Evolutionary conservation across 2,888 invertebrate genomes (phyloP).

Genomic region (Idaea straminata): DNA sequence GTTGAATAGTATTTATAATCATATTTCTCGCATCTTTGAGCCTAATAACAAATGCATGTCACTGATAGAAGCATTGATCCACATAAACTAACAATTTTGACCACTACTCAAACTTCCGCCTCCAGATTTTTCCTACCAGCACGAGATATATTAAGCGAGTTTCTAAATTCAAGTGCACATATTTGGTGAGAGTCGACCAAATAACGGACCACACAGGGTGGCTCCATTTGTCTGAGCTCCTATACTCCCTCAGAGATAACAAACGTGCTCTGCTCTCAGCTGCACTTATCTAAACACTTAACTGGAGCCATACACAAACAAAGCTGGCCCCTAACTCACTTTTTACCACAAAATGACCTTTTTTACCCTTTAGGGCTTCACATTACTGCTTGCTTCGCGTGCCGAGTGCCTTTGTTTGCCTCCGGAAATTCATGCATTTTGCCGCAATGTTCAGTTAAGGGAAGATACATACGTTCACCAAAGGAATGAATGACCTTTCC

Average conservation of each 20-base stretch:
- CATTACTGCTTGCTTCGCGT: slow-evolving; percentile 66
- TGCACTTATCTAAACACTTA: slow-evolving; percentile 80
- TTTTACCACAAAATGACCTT: slow-evolving; percentile 74
- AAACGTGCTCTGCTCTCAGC: slow-evolving; percentile 71
- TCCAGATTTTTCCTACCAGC: slow-evolving; percentile 28
- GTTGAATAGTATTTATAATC: not conserved
- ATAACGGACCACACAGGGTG: slow-evolving; percentile 76
- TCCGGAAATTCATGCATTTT: slow-evolving; percentile 72
- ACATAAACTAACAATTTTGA: slow-evolving; percentile 16
- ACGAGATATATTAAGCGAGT: slow-evolving; percentile 39
- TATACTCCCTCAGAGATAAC: slow-evolving; percentile 71
- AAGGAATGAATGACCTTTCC: slow-evolving; percentile 60
- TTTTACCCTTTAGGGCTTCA: slow-evolving; percentile 71
- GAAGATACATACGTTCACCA: slow-evolving; percentile 50
- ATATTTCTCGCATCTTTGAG: slow-evolving; percentile 2
- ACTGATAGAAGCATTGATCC: slow-evolving; percentile 1
- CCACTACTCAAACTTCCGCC: slow-evolving; percentile 29
- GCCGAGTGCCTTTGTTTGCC: slow-evolving; percentile 67
- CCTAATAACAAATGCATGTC: slow-evolving; percentile 1
- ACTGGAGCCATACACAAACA: slow-evolving; percentile 75
- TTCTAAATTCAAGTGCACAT: slow-evolving; percentile 53
- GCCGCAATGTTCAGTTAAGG: slow-evolving; percentile 62
- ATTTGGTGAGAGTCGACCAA: slow-evolving; percentile 64
- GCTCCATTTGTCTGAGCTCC: slow-evolving; percentile 70
- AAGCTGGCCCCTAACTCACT: slow-evolving; percentile 71